Base-by-base conservation (phyloP, 2,888 invertebrate species). In the Criorhina ranunculi region DNA sequence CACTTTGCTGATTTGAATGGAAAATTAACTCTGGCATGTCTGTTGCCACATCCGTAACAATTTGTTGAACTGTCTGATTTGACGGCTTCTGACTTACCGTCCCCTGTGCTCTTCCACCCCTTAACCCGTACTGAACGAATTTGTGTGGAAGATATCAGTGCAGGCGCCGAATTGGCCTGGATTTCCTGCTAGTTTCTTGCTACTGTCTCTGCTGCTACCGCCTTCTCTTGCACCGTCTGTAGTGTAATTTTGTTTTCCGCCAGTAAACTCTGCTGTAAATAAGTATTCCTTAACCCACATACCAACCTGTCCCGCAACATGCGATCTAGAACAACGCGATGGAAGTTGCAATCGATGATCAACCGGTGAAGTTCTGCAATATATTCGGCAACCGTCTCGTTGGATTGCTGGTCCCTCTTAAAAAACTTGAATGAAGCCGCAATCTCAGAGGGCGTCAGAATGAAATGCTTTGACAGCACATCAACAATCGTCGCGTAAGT, bases 231-330 rank as follows among this genome's bases (percentile, higher is more conserved):
- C 11, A 35, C 35, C 69, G 53, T 11, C 9, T 86, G 73, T 15
- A 81, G 24, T 35, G 72, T 19, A n/a, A 85, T 12, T 9, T 80
- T 77, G 29, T 57, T 7, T 57, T 86, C 75, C 17, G 85, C 67
- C 0, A 86, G 72, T 42, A 77, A 19, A 64, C 55, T 77, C 15
- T 59, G 62, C 40, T 85, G 83, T 12, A 77, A 49, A 9, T 42
- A 42, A 31, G 80, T 80, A 46, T 79, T 79, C 0, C 70, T 51
- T 15, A 80, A 11, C 0, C 86, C 80, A 53, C 86, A 86, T 9
- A 85, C 86, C 8, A 86, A 53, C 31, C 85, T 82, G 37, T 72
- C 24, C 24, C 86, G 72, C 42, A 81, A 42, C 80, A 85, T 80
- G 24, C n/a, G n/a, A n/a, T n/a, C n/a, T n/a, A n/a, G n/a, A n/a